Conservation (phyloP, 2,888 invertebrate species). For the Lasioglossum leucozonium region DNA sequence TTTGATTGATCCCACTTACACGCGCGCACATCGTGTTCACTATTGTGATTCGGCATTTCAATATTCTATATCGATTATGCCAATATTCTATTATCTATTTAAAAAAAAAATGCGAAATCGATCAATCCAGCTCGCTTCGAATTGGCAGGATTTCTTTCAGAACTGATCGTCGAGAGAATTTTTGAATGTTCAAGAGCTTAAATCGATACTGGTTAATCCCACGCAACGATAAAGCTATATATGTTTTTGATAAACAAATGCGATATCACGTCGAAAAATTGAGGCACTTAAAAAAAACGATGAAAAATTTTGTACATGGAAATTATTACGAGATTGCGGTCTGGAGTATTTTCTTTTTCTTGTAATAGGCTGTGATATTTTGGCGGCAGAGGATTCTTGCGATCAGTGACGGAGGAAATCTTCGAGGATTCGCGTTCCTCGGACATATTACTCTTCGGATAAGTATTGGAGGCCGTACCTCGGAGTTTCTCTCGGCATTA, state of each 20-base stretch:
- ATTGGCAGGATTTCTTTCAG: neutral
- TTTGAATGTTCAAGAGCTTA: too few species aligned
- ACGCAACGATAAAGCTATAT: neutral
- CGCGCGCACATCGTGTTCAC: neutral
- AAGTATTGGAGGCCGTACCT: constrained; percentile 27
- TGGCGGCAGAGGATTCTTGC: too few species aligned
- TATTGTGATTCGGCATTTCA: neutral
- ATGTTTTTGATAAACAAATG: too few species aligned
- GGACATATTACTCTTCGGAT: constrained; percentile 29
- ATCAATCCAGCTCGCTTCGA: neutral
- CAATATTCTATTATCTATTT: neutral
- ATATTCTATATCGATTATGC: neutral
- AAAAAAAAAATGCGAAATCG: neutral
- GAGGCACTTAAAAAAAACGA: neutral
- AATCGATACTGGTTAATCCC: too few species aligned
- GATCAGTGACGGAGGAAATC: constrained; percentile 12
- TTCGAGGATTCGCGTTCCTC: constrained; percentile 18
- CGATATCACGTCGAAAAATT: neutral
- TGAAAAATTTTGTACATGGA: neutral
- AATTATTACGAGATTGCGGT: too few species aligned
- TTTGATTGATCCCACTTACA: neutral
- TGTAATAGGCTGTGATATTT: neutral
- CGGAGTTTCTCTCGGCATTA: constrained; percentile 38
- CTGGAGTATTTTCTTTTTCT: neutral
- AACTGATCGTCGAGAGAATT: too few species aligned